A percentile compares a stretch with the other conserved stretches of the same genome.
Conservation (phyloP, 2,888 invertebrate genomes). For the Eristalinus sepulchralis region DNA sequence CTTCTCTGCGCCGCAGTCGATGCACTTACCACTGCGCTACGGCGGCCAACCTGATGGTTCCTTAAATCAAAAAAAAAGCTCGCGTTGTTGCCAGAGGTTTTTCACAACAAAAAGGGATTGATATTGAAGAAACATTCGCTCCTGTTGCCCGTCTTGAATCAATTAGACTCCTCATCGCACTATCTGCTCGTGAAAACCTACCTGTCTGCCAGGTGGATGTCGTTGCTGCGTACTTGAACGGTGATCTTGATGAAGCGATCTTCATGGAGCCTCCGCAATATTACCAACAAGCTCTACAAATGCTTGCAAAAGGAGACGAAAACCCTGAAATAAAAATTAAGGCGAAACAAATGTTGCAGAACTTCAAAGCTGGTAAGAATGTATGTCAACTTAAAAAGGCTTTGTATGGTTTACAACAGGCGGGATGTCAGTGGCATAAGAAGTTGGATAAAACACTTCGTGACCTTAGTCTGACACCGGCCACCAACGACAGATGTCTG, state of each 20-base stretch:
- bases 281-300: slow-evolving; percentile 18
- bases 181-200: slow-evolving; percentile 7
- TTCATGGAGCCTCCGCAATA: slow-evolving; percentile 43
- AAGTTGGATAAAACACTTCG: slow-evolving; percentile 13
- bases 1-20: too few relatives aligned
- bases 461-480: slow-evolving; percentile 13
- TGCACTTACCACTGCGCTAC: too few relatives aligned
- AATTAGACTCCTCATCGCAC: background rate
- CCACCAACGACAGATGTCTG: slow-evolving; percentile 8
- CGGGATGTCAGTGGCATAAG: slow-evolving; percentile 19
- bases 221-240: slow-evolving; percentile 25
- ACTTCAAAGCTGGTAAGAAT: background rate
- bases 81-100: background rate
- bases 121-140: background rate
- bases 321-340: background rate
- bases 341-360: slow-evolving; percentile 23
- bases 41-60: too few relatives aligned
- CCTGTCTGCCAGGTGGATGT: slow-evolving; percentile 23
- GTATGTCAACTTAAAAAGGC: slow-evolving; percentile 31
- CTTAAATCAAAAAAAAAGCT: background rate
- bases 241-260: slow-evolving; percentile 42
- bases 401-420: slow-evolving; percentile 25
- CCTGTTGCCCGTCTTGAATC: background rate
- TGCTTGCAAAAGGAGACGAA: slow-evolving; percentile 9
- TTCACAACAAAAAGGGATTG: background rate